phyloP scores from a whole-genome alignment of 2,113 vertebrate genomes.

The Theristicus caerulescens region DNA sequence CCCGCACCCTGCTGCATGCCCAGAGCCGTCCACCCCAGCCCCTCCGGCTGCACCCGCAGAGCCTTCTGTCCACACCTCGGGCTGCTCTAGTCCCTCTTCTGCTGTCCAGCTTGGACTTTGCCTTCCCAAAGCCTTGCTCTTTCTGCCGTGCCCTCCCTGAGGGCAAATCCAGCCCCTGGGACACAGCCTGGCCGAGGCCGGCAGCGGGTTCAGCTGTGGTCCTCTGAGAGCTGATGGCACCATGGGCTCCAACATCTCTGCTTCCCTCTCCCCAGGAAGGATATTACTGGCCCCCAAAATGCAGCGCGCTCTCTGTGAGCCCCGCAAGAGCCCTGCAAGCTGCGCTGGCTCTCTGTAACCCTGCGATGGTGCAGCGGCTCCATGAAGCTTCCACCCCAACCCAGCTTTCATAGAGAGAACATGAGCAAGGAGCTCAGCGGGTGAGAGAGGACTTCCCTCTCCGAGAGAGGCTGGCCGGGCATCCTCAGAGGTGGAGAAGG shows the following conservation, averaged over 20 bases:
- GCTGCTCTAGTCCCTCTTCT: background rate
- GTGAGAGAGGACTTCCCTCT: no score
- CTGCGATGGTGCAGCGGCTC: background rate
- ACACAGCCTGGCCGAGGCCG: background rate
- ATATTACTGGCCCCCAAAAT: background rate
- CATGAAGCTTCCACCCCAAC: background rate
- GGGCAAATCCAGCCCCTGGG: background rate
- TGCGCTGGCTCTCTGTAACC: background rate
- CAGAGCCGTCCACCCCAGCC: background rate
- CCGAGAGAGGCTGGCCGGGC: background rate
- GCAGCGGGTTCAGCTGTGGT: background rate
- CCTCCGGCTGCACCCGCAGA: background rate
- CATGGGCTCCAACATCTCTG: background rate
- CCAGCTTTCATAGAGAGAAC: background rate
- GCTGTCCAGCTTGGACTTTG: background rate
- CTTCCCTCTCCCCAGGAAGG: background rate
- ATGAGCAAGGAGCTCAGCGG: background rate
- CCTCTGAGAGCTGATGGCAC: background rate
- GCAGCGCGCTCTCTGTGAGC: background rate
- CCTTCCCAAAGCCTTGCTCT: background rate
- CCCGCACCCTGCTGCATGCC: background rate
- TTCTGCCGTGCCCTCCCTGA: background rate
- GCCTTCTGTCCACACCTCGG: background rate
- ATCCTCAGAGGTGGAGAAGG: background rate
- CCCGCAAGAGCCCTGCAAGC: background rate